Base-by-base conservation (phyloP, 2,888 invertebrate genomes). In the Dromius quadrimaculatus region DNA sequence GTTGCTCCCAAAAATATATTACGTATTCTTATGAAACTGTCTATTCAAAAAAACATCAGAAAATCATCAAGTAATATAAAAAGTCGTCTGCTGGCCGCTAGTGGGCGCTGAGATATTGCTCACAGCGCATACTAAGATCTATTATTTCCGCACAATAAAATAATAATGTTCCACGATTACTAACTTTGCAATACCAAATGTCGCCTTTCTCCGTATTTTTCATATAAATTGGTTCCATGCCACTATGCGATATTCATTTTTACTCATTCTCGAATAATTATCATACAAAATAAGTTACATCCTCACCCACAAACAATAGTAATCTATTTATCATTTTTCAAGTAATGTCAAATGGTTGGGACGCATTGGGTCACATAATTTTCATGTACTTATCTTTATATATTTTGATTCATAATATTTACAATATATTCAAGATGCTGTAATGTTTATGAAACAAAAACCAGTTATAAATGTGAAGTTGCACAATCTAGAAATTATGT, bases 21-120 rank as follows among this genome's bases (percentile, higher is more conserved):
- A 69, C 43, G 43, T 43, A 34, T 36, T 66, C 64, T 47, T 32
- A 72, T 74, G 75, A 74, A 77, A 74, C 75, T 74, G 73, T 74
- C 76, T 74, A 76, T 77, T 79, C 78, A 79, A 78, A 79, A 79
- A 78, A 77, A 75, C 80, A 80, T 80, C 79, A 80, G 79, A 78
- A 79, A 79, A 79, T 79, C 80, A 80, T 80, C 80, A 80, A 79
- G 74, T 74, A 75, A 73, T 77, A 75, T 76, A 77, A 76, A 76
- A 77, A 75, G 20, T 20, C 22, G 22, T 13, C 22, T 15, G 54
- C 34, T 32, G 32, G 34, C 28, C 34, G 32, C 61, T 54, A n/a
- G 66, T 50, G 5, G 32, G 9, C 32, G 9, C 32, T 32, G 32
- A 9, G 9, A n/a, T n/a, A n/a, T n/a, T 32, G 32, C 32, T 32